Evolutionary conservation across 92 coral and sea anemone genomes (phyloP).

Genomic region (Porites lobata): DNA sequence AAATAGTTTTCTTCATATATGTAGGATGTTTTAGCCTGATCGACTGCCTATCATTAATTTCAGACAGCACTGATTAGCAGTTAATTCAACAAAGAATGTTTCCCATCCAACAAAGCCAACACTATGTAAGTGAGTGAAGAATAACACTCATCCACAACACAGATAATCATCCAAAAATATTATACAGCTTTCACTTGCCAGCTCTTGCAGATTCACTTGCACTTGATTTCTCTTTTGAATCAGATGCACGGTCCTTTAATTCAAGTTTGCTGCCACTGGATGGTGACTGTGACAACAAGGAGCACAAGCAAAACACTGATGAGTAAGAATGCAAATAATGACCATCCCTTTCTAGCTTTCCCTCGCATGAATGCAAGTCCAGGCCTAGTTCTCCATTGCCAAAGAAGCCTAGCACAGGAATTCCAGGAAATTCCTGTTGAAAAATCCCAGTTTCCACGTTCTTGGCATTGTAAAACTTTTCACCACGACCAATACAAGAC

Average conservation of each 20-base stretch:
- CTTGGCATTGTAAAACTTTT: slow-evolving; percentile 77
- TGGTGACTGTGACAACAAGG: slow-evolving; percentile 58
- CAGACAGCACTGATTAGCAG: neutral
- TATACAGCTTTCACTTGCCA: too few relatives aligned
- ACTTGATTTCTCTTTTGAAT: neutral
- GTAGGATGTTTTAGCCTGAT: too few relatives aligned
- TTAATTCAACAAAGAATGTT: neutral
- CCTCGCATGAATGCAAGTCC: slow-evolving; percentile 84
- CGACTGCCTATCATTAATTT: too few relatives aligned
- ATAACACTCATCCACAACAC: neutral
- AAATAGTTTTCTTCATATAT: too few relatives aligned
- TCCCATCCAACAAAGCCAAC: neutral
- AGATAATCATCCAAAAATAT: neutral
- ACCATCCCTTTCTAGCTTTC: slow-evolving; percentile 81
- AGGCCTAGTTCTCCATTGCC: slow-evolving; percentile 97
- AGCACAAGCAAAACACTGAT: slow-evolving; percentile 93
- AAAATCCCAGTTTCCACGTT: slow-evolving; percentile 87
- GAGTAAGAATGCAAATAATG: slow-evolving; percentile 92
- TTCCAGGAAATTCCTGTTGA: slow-evolving; percentile 86
- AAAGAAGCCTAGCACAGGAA: slow-evolving; percentile 89
- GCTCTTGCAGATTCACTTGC: neutral
- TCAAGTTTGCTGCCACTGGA: too few relatives aligned
- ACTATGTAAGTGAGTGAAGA: neutral
- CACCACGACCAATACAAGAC: slow-evolving; percentile 89
- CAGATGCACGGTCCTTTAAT: neutral